Evolutionary conservation across 2,113 vertebrate species (phyloP).

Genomic region (Nyctibius bracteatus): DNA sequence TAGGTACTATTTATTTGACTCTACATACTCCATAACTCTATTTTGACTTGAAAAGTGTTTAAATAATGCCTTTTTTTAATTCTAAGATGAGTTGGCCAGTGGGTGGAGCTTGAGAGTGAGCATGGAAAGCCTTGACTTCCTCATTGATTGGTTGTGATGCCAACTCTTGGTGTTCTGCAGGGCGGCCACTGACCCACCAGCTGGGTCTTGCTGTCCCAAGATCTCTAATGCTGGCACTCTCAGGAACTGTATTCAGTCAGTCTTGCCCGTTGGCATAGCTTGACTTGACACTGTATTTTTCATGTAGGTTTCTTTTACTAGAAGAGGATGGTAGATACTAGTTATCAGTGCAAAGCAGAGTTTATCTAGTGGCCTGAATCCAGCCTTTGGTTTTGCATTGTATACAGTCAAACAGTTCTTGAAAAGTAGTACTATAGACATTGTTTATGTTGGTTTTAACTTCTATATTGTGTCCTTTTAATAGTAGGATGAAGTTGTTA

Average conservation of each 20-base stretch:
- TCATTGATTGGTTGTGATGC: neutral
- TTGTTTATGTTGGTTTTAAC: neutral
- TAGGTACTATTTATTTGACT: neutral
- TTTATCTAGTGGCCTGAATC: neutral
- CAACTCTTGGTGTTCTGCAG: neutral
- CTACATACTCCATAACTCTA: neutral
- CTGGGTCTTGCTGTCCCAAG: neutral
- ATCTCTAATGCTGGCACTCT: neutral
- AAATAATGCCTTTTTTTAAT: neutral
- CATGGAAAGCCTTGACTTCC: neutral
- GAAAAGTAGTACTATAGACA: neutral
- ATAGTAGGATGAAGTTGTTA: neutral
- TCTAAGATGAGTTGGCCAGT: neutral
- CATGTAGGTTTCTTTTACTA: neutral
- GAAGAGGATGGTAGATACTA: neutral
- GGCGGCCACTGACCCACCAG: neutral
- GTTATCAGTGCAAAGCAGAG: neutral
- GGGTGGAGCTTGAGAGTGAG: neutral
- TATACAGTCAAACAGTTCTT: neutral
- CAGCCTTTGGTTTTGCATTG: neutral
- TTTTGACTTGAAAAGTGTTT: neutral
- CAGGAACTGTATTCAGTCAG: accelerated
- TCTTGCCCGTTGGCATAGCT: accelerated
- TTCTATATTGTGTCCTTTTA: neutral
- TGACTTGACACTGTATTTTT: neutral